Conservation (phyloP, 2,113 vertebrate species). For the Terrapene triunguis region DNA sequence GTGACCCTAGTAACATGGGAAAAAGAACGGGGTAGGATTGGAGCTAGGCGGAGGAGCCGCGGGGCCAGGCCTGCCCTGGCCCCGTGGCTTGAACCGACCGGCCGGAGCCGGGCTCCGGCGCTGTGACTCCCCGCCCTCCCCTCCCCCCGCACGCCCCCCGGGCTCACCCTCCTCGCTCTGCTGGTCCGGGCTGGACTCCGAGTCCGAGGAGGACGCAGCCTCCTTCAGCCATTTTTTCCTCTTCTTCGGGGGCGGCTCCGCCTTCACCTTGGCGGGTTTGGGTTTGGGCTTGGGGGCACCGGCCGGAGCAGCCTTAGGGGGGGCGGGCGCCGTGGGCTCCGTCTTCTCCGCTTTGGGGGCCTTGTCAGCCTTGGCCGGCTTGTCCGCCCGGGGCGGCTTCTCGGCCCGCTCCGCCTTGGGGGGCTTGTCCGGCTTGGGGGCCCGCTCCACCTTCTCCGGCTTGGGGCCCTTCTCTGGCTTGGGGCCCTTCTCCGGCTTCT, state of each 20-base stretch:
- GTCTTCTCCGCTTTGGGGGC: slow-evolving; percentile 66
- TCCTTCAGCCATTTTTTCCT: slow-evolving; percentile 95
- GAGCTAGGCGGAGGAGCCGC: background rate
- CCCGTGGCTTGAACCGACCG: background rate
- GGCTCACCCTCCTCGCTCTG: slow-evolving; percentile 90
- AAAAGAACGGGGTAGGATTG: background rate
- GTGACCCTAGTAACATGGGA: background rate
- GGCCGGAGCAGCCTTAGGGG: slow-evolving; percentile 68
- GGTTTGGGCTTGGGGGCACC: slow-evolving; percentile 74
- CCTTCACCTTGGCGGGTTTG: slow-evolving; percentile 87
- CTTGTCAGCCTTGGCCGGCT: slow-evolving; percentile 57
- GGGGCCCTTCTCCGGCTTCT: slow-evolving; percentile 29
- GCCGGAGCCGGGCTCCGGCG: background rate
- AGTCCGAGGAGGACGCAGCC: slow-evolving; percentile 83
- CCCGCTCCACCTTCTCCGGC: slow-evolving; percentile 45
- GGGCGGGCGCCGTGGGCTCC: background rate
- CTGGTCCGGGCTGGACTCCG: slow-evolving; percentile 87
- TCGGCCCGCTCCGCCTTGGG: slow-evolving; percentile 48
- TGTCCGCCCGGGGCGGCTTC: slow-evolving; percentile 30
- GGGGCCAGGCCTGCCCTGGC: background rate
- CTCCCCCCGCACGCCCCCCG: background rate
- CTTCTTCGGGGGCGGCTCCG: slow-evolving; percentile 92
- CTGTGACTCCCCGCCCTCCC: background rate
- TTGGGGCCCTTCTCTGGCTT: background rate
- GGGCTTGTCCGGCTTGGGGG: slow-evolving; percentile 37